Base-by-base conservation (phyloP, 2,888 invertebrate species). In the Epinotia bilunana region DNA sequence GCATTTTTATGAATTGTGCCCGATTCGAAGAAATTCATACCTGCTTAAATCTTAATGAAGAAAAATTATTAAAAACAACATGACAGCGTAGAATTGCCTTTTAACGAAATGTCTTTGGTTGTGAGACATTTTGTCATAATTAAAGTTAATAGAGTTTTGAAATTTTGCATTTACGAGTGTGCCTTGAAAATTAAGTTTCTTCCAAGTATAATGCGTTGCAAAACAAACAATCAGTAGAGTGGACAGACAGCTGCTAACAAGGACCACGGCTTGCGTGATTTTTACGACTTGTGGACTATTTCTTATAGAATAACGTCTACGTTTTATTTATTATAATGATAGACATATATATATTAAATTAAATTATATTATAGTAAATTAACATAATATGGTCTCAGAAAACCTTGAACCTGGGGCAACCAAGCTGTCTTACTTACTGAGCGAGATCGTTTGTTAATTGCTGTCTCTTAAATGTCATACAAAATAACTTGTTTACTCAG, bases 401-500 rank as follows among this genome's bases (percentile, higher is more conserved):
- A 18, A 57, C 55, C 57, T 55, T 57, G 20, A 39, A 57, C 33
- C 67, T 39, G 39, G 16, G 33, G 57, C 39, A 67, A 67, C 57
- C 39, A 55, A 67, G 13, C 55, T 33, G 39, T 55, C 65, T 58
- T 5, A 23, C 46, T 58, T 46, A 69, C 43, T 18, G n/a, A 61
- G 23, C 58, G 69, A 75, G 60, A 75, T 70, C 46, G 46, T 60
- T 72, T 65, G 61, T 61, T 72, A 67, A 61, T 65, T 61, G 65
- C 33, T 65, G 63, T 74, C 62, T 67, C 53, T 55, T 46, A 55
- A 67, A 72, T 62, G 60, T 73, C 75, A 74, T 80, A 74, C 77
- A 79, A 77, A 79, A 79, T 61, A 76, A 79, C 87, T 88, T 90
- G 88, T 91, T 90, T 90, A 84, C 89, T 87, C 88, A 90, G 88